Evolutionary conservation across 1,140 invertebrate genomes (phyloP), one percentile per base, ranked within the genome.

Genomic region (Cecropterus lyciades): DNA sequence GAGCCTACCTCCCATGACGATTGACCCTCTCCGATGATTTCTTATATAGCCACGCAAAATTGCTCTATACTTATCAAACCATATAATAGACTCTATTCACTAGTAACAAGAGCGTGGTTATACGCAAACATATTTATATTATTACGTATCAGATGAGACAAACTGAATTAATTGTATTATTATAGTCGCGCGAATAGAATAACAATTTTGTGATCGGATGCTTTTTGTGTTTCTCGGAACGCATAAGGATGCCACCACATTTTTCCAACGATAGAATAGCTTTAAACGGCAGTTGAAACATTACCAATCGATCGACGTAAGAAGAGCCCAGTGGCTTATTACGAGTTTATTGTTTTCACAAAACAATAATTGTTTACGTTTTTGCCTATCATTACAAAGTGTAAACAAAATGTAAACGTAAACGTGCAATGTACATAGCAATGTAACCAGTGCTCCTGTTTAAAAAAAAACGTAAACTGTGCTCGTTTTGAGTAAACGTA

Each of bases 121-220:
- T 5, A 11, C 14, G 72, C 55, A 73, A 17, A 45, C 6, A 78
- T 62, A 11, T 49, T 72, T 66, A 75, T 66, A 60, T 45, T 59
- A 52, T 43, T 67, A 65, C 72, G 66, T 82, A 87, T 87, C 84
- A 82, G 79, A 84, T 85, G 79, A 78, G 81, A 82, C 82, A 84
- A 72, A 83, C 77, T 59, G 85, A 87, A 84, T 90, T 90, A 90
- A 90, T 90, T 85, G 84, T 88, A 90, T 90, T 88, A 90, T 90
- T 88, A 90, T 80, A 79, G 79, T 75, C 79, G 80, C 53, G 77
- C 16, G n/a, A n/a, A 11, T 60, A 51, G 87, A 87, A 87, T 90
- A 64, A 57, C 67, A 79, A 88, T 77, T 48, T 55, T 71, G 42
- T 55, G 59, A 77, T 75, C 81, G 87, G 80, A 73, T 8, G 72